These are phyloP conservation scores for Neolamprologus sp. DNA, from an alignment of 2,113 vertebrate genomes.

Conservation along the genomic window DNA sequence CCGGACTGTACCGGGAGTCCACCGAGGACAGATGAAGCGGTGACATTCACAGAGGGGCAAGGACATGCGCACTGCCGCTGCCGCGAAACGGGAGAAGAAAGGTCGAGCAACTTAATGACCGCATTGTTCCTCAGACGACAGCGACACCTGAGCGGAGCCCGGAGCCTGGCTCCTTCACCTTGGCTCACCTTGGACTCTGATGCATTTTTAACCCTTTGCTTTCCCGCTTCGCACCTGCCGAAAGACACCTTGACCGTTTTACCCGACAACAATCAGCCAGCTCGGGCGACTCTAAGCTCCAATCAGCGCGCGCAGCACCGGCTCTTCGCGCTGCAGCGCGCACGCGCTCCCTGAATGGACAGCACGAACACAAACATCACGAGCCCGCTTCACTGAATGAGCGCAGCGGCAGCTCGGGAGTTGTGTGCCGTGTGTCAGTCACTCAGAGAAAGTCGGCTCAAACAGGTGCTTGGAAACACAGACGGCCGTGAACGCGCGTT, in stretches of 20 bases:
- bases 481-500: background rate
- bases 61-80: constrained; percentile 18
- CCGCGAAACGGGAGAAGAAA: constrained; percentile 19
- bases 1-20: background rate
- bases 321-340: background rate
- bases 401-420: background rate
- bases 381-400: background rate
- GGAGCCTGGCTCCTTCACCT: constrained; percentile 72
- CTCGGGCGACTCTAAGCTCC: background rate
- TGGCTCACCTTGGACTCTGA: constrained; percentile 87
- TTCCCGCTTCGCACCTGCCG: background rate
- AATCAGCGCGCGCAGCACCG: background rate
- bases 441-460: constrained; percentile 42
- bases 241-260: background rate
- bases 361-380: background rate
- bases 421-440: background rate
- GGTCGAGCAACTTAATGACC: constrained; percentile 44
- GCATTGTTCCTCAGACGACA: constrained; percentile 33
- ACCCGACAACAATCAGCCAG: background rate
- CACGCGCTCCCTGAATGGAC: background rate
- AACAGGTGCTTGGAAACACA: constrained; percentile 63
- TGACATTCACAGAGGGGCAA: constrained; percentile 36
- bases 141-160: constrained; percentile 34
- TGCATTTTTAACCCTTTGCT: constrained; percentile 87
- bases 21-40: background rate